These are phyloP conservation scores for human (Homo sapiens) DNA, from an alignment of 2,113 vertebrate genomes.

Conservation along the genomic window GRCh38 chr18:76043501-76044000, in stretches of 20 bases:
- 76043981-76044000: neutral
- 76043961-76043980: constrained; percentile 34
- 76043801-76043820: neutral
- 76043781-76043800: neutral
- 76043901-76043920: constrained; percentile 26
- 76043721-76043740: neutral
- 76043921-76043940: constrained; percentile 43
- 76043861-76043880: neutral
- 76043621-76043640: neutral
- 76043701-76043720: neutral
- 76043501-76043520: neutral
- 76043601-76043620: neutral
- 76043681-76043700: neutral
- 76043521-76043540: accelerated
- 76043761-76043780: neutral
- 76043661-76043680: neutral
- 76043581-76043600: neutral
- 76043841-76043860: neutral
- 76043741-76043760: neutral
- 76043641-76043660: neutral
- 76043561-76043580: too few relatives aligned
- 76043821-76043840: neutral
- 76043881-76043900: neutral
- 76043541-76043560: neutral
- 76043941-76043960: neutral